Evolutionary conservation across 2,797 vertebrate genomes (phyloP).

Genomic region (Peromyscus aztecus): DNA sequence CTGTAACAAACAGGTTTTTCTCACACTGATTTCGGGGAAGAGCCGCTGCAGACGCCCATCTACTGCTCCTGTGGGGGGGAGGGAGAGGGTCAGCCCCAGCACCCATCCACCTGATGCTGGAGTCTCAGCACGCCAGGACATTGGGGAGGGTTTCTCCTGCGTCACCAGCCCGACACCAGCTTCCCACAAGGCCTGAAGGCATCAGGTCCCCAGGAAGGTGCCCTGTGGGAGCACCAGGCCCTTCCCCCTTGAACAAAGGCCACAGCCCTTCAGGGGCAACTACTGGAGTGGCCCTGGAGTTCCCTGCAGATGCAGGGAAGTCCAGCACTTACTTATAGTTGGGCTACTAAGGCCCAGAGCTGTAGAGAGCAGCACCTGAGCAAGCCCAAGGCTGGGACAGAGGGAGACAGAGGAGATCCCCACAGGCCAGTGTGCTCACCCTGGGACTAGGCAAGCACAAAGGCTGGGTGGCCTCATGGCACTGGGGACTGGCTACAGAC

Average conservation of each 20-base stretch:
- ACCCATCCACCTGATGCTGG: neutral
- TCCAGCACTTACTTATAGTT: neutral
- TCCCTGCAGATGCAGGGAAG: neutral
- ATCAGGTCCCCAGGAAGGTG: neutral
- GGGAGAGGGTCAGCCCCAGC: neutral
- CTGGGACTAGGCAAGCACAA: neutral
- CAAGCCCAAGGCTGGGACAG: accelerated
- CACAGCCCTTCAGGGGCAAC: too few species aligned
- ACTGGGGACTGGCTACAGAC: slow-evolving; percentile 80
- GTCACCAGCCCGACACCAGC: neutral
- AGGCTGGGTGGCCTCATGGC: accelerated
- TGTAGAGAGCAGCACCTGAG: too few species aligned
- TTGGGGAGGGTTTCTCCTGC: accelerated
- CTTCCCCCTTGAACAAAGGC: too few species aligned
- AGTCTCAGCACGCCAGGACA: neutral
- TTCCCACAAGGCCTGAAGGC: neutral
- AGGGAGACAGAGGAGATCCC: neutral
- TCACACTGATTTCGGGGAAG: slow-evolving; percentile 92
- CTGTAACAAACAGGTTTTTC: slow-evolving; percentile 94
- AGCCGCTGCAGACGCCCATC: slow-evolving; percentile 86
- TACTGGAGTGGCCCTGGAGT: accelerated
- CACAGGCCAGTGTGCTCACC: neutral
- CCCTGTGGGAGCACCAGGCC: neutral
- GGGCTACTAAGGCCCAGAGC: neutral
- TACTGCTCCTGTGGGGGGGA: slow-evolving; percentile 94